Conservation (phyloP, 2,113 vertebrate genomes). For the Chlamydotis undulata region DNA sequence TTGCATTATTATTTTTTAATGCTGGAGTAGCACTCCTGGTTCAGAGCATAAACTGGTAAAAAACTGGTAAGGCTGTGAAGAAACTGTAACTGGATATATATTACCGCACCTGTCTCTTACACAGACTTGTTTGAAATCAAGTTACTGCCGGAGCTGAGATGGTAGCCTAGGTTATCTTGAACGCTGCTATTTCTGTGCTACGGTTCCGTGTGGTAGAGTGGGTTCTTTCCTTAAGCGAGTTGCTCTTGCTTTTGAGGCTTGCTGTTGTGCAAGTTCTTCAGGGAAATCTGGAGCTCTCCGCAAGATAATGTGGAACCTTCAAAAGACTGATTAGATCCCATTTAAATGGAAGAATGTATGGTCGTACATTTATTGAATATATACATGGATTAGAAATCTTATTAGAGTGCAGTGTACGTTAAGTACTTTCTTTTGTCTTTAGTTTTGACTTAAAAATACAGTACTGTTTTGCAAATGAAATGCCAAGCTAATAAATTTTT, state of each 20-base stretch:
- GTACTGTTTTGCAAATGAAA: conserved; percentile 9
- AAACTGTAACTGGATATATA: neutral
- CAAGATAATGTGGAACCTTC: neutral
- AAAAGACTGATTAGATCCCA: neutral
- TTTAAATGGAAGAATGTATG: neutral
- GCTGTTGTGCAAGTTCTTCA: neutral
- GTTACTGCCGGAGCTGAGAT: neutral
- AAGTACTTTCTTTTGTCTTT: neutral
- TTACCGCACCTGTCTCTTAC: neutral
- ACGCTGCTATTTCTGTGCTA: neutral
- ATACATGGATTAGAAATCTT: no score
- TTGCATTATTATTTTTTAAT: neutral
- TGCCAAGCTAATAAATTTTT: neutral
- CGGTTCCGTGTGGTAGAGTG: neutral
- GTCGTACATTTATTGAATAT: neutral
- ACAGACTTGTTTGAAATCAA: neutral
- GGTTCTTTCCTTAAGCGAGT: neutral
- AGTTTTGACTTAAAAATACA: conserved; percentile 5
- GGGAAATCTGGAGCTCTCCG: neutral
- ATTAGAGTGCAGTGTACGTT: neutral
- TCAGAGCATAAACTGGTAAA: neutral
- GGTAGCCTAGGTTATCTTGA: neutral
- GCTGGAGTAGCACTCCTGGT: neutral
- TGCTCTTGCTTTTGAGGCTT: neutral
- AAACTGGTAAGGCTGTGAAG: neutral